Base-by-base conservation (phyloP, 2,113 vertebrate genomes). In the Gnathonemus echidnorhynchus region DNA sequence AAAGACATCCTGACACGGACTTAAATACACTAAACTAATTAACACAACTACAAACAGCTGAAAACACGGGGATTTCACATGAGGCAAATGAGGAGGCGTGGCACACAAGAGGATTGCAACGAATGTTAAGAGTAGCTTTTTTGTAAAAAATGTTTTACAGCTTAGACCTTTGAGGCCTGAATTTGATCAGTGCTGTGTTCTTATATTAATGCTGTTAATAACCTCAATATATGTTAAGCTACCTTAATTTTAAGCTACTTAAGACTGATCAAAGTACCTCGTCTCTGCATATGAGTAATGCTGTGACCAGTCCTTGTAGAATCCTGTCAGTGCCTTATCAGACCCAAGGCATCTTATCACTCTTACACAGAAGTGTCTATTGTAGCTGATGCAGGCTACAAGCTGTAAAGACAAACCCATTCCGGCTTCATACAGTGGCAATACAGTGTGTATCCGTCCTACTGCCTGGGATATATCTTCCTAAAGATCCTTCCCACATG, bases 281-380 rank as follows among this genome's bases (percentile, higher is more conserved):
- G 17, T 89, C 19, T 80, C 49, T 80, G n/a, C n/a, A 49, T 77
- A 24, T 89, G 88, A 88, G 62, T 70, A 70, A 62, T 58, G 46
- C 2, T 2, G n/a, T 83, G 88, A 80, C 35, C 35, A 70, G 24
- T 66, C 35, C 35, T 39, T 39, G 35, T 39, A 9, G 88, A 84
- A 56, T 83, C 3, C 88, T 56, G 46, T 80, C 48, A 39, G 17
- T 80, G n/a, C 24, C 15, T 21, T 35, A 49, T 88, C 56, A 50
- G 48, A 80, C n/a, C 62, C 13, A 9, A 21, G 66, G 46, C 42
- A 74, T 49, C 48, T 80, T 46, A 70, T 88, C 21, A 70, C 42
- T 35, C 74, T 8, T 17, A 39, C 35, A 19, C 35, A 80, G 74
- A 17, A 24, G 31, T 2, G 3, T 17, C 62, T 77, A 49, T 24